Evolutionary conservation across 2,888 invertebrate genomes (phyloP).

Genomic region (Drosophila yooni): DNA sequence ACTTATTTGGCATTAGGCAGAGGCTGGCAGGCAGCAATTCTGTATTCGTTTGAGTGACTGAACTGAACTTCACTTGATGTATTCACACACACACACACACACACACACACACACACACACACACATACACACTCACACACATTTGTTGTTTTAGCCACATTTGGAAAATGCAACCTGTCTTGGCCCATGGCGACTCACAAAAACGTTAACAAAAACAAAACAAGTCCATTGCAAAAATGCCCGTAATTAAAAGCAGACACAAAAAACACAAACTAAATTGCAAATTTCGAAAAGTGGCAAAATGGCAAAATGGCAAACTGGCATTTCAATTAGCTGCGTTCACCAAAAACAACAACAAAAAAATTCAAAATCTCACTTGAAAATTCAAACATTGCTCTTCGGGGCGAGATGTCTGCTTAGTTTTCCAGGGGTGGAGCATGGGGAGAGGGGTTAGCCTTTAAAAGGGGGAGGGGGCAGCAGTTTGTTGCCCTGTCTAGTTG

Average conservation of each 20-base stretch:
- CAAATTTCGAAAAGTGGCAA: conserved; percentile 34
- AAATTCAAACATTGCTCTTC: conserved; percentile 34
- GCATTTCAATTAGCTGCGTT: conserved; percentile 78
- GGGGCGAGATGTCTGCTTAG: conserved; percentile 53
- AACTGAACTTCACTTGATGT: conserved; percentile 49
- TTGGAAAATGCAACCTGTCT: conserved; percentile 75
- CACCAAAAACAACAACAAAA: conserved; percentile 32
- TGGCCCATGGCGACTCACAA: conserved; percentile 76
- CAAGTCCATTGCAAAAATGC: conserved; percentile 65
- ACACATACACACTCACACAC: background rate
- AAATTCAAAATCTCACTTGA: conserved; percentile 47
- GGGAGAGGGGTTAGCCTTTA: conserved; percentile 9
- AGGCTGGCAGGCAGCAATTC: conserved; percentile 2
- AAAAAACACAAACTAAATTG: conserved; percentile 17
- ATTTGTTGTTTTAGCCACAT: conserved; percentile 45
- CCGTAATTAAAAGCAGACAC: conserved; percentile 66
- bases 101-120: background rate
- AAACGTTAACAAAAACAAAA: conserved; percentile 39
- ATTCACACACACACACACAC: background rate
- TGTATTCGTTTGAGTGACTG: conserved; percentile 31
- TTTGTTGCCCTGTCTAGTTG: conserved; percentile 38
- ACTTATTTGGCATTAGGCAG: conserved; percentile 68
- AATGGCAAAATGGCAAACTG: conserved; percentile 57
- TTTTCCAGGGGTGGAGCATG: conserved; percentile 20
- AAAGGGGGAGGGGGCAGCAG: conserved; percentile 7